phyloP scores from a whole-genome alignment of 2,888 invertebrate species.

The Drosophila stalkeri region DNA sequence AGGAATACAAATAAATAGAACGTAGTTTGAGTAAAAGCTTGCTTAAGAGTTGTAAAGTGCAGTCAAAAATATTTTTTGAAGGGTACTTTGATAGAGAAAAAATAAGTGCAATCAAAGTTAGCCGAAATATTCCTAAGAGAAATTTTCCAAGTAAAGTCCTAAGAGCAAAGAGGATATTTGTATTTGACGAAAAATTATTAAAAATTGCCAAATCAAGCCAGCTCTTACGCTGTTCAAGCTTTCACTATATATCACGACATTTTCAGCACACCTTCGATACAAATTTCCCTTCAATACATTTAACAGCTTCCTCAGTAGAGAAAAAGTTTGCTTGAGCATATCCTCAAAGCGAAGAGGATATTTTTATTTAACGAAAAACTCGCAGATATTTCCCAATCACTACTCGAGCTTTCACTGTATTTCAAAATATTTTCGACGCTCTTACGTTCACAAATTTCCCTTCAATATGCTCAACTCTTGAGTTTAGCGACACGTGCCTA shows the following conservation, averaged over 20 bases:
- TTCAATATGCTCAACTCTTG: neutral
- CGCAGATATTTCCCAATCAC: neutral
- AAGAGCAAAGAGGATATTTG: too few relatives aligned
- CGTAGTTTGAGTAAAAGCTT: neutral
- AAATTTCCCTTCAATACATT: too few relatives aligned
- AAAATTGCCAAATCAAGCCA: too few relatives aligned
- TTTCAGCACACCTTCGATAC: too few relatives aligned
- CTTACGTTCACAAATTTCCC: slow-evolving; percentile 2
- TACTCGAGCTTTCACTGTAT: slow-evolving; percentile 6
- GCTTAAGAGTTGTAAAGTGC: neutral
- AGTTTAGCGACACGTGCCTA: slow-evolving; percentile 42
- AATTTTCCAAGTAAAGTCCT: too few relatives aligned
- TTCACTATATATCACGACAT: too few relatives aligned
- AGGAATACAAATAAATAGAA: slow-evolving; percentile 1
- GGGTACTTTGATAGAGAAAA: too few relatives aligned
- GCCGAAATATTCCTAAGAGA: too few relatives aligned
- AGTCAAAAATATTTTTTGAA: neutral
- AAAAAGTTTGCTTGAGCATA: neutral
- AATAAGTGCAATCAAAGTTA: too few relatives aligned
- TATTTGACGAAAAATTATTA: too few relatives aligned
- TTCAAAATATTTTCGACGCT: neutral
- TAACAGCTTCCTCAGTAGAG: too few relatives aligned
- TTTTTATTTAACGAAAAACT: neutral
- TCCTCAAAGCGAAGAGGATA: neutral
- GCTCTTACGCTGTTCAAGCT: too few relatives aligned